These are phyloP conservation scores for Oscheius sp. DNA, from an alignment of 2,888 invertebrate species.

Conservation along the genomic window DNA sequence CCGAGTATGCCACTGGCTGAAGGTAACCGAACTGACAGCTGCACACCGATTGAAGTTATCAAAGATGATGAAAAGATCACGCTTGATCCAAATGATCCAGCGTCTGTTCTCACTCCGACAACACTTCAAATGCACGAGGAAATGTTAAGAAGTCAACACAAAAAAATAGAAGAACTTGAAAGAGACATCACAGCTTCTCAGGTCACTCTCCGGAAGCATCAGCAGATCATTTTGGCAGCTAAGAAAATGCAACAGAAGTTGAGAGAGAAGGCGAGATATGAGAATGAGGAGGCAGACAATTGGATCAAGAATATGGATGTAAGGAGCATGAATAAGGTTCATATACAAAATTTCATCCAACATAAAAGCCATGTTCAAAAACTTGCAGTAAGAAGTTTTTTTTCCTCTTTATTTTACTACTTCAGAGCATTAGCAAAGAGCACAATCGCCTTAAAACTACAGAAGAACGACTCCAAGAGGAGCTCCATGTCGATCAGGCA, in stretches of 20 bases:
- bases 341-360: conserved; percentile 56
- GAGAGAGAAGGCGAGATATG: conserved; percentile 15
- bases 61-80: conserved; percentile 13
- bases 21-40: conserved; percentile 28
- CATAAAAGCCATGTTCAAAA: conserved; percentile 53
- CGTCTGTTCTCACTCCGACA: conserved; percentile 34
- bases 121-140: conserved; percentile 62
- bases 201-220: conserved; percentile 62
- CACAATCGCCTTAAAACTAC: conserved; percentile 53
- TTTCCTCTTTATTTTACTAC: not conserved
- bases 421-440: conserved; percentile 45
- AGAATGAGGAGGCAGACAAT: conserved; percentile 4
- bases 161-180: conserved; percentile 61
- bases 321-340: conserved; percentile 50
- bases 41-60: conserved; percentile 23
- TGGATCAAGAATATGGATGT: conserved; percentile 49
- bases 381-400: not conserved
- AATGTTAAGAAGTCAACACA: conserved; percentile 61
- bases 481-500: conserved; percentile 63
- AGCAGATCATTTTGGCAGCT: conserved; percentile 62
- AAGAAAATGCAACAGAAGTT: conserved; percentile 42
- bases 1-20: conserved; percentile 45
- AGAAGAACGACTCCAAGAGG: conserved; percentile 60
- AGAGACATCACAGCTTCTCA: conserved; percentile 59
- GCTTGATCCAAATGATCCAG: conserved; percentile 24